Base-by-base conservation (phyloP, 35 echinoderm and acorn worm species). In the Ptychodera flava region DNA sequence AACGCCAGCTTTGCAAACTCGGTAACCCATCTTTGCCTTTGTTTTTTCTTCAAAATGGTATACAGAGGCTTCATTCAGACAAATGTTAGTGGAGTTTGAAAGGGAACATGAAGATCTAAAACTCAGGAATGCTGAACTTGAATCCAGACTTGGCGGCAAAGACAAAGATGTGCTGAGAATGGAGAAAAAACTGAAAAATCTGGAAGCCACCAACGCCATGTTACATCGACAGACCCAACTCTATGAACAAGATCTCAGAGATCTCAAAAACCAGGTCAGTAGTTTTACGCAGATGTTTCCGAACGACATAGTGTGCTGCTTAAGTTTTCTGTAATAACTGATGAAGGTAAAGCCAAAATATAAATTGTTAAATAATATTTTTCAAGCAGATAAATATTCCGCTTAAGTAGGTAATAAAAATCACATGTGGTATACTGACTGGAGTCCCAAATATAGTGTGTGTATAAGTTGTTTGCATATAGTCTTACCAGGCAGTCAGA, bases 61-160 rank as follows among this genome's bases (percentile, higher is more conserved):
- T 76, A 37, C 92, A 97, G 95, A 93, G 92, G 95, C 89, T 16
- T 75, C 87, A 1, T 97, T 97, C 53, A 45, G 95, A 80, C 80
- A 89, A 0, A 82, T 45, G 34, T 81, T 97, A 37, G 79, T 93
- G 64, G 95, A 97, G 12, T 87, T 91, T 36, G 92, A 97, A 14
- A 77, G 85, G 33, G 95, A 97, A 30, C 33, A 80, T 32, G 89
- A 64, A 64, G 45, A 64, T 22, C 22, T 64, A 22, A 64, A 22
- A 64, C 45, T 64, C 45, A 78, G 85, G 31, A 93, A 93, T 77
- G 15, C 37, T 1, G 92, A 93, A 0, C 87, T 97, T 0, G 77
- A 79, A 81, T 33, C 29, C 82, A 64, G 22, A 64, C 6, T 64
- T 6, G 6, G 6, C 22, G 45, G 6, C 6, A 64, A 64, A 64